phyloP scores from a whole-genome alignment of 2,797 vertebrate species.

The Vultur gryphus region DNA sequence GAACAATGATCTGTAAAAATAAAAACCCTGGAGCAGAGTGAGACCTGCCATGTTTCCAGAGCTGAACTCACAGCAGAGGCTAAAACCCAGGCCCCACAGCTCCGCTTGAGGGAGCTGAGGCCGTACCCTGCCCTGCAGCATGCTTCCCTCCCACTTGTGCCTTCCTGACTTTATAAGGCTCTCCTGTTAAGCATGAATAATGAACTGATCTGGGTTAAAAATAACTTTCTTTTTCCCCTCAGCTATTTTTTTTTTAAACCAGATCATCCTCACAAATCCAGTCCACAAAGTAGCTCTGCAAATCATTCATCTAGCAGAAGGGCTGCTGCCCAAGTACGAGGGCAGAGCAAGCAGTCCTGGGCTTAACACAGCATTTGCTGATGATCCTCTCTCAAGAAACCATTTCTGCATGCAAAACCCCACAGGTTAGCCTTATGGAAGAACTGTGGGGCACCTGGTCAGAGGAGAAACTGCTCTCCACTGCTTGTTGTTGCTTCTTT shows the following conservation, averaged over 20 bases:
- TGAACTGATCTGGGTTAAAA: background rate
- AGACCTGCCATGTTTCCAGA: background rate
- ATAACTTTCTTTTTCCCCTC: background rate
- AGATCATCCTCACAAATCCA: slow-evolving; percentile 38
- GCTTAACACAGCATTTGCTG: background rate
- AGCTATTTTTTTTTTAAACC: background rate
- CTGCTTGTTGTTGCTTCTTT: background rate
- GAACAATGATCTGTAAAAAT: background rate
- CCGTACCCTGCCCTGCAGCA: background rate
- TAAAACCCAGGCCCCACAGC: background rate
- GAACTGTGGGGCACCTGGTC: background rate
- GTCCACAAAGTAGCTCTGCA: background rate
- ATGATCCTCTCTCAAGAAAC: background rate
- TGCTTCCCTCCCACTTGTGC: background rate
- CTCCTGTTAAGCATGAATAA: slow-evolving; percentile 26
- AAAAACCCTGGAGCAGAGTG: background rate
- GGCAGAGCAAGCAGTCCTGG: background rate
- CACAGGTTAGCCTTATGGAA: background rate
- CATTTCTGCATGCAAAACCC: background rate
- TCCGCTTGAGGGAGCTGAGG: background rate
- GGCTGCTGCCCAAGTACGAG: background rate
- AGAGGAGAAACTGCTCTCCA: background rate
- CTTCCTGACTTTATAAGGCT: background rate
- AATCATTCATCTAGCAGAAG: background rate
- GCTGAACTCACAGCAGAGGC: background rate